Conservation (phyloP, 2,113 vertebrate genomes). For the Bubo scandiacus region DNA sequence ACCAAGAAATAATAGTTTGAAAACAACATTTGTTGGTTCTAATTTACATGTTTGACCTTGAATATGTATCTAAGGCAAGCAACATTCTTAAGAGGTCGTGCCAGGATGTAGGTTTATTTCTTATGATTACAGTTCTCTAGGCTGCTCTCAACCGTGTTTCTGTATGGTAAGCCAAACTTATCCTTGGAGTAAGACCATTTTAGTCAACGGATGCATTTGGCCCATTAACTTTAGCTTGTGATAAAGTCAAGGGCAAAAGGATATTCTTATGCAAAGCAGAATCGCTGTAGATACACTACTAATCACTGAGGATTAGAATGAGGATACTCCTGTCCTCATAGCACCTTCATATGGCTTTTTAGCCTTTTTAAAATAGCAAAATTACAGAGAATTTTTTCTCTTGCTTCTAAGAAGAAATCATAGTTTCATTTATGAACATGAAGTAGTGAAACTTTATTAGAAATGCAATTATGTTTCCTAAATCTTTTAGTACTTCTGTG, state of each 20-base stretch:
- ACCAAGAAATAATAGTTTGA: background rate
- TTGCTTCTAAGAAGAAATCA: background rate
- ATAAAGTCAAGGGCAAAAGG: slow-evolving; percentile 64
- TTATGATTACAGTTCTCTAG: background rate
- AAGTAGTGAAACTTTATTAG: slow-evolving; percentile 31
- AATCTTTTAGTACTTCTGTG: slow-evolving; percentile 37
- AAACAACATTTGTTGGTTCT: background rate
- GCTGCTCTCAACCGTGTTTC: background rate
- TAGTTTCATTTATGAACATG: background rate
- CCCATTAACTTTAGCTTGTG: slow-evolving; percentile 61
- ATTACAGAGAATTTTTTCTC: background rate
- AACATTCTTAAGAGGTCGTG: background rate
- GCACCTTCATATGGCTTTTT: background rate
- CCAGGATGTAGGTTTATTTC: background rate
- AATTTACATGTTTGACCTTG: slow-evolving; percentile 3
- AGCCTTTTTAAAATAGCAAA: background rate
- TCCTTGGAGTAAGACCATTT: slow-evolving; percentile 44
- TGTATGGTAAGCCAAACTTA: slow-evolving; percentile 34
- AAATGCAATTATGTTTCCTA: slow-evolving; percentile 49
- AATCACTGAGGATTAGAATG: slow-evolving; percentile 57
- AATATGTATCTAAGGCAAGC: background rate
- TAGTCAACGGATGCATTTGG: slow-evolving; percentile 51
- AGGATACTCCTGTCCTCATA: slow-evolving; percentile 18
- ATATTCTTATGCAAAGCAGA: slow-evolving; percentile 55
- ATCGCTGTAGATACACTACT: slow-evolving; percentile 23